Percentiles rank a stretch among this genome's conserved stretches.
Evolutionary conservation across 1,140 invertebrate species (phyloP).

Genomic region (Tetramorium parvispinum): DNA sequence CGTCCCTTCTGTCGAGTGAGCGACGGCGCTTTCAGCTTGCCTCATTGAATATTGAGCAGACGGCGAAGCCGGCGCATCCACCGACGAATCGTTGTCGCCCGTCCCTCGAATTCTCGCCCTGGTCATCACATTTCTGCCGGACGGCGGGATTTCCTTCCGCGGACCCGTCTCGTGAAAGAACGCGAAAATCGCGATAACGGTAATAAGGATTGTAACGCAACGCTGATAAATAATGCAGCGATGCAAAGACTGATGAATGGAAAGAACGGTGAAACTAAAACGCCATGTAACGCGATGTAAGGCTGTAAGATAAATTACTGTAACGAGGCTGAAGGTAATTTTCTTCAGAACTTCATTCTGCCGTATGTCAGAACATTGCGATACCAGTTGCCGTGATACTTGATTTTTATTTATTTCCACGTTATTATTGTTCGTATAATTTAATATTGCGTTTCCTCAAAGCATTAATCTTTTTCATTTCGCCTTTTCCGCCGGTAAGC

Average conservation of each 20-base stretch:
- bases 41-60: slow-evolving; percentile 44
- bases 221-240: not conserved
- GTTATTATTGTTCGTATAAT: slow-evolving; percentile 18
- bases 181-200: not conserved
- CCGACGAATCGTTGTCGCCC: not conserved
- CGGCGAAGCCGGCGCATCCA: not conserved
- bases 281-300: not conserved
- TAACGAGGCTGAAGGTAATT: not conserved
- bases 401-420: slow-evolving; percentile 38
- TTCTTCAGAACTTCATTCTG: not conserved
- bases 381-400: not conserved
- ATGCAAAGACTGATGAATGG: not conserved
- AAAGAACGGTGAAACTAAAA: not conserved
- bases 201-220: not conserved
- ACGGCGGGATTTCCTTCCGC: slow-evolving; percentile 58
- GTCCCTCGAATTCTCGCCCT: slow-evolving; percentile 49
- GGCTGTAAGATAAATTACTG: not conserved
- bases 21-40: slow-evolving; percentile 39
- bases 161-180: slow-evolving; percentile 50
- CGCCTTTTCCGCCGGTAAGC: not conserved
- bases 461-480: slow-evolving; percentile 39
- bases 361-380: not conserved
- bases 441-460: slow-evolving; percentile 42
- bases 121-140: slow-evolving; percentile 60
- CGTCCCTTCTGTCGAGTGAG: slow-evolving; percentile 10